Evolutionary conservation across 2,888 invertebrate species (phyloP).

Genomic region (Orthosia cruda): DNA sequence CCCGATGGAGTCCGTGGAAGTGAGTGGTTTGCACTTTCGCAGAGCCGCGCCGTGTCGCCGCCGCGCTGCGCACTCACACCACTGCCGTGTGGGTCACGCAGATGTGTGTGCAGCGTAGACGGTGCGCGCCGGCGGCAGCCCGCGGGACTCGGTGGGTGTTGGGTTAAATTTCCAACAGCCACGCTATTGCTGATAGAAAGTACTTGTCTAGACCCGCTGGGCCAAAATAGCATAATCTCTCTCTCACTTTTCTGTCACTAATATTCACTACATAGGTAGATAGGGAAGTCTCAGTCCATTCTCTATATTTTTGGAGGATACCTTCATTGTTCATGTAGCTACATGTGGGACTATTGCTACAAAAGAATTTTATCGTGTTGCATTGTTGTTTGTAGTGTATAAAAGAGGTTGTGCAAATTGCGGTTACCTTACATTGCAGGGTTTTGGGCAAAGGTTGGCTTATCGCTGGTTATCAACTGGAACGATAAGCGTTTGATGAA

Average conservation of each 20-base stretch:
- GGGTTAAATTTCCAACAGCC: too few relatives aligned
- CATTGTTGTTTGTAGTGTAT: slow-evolving; percentile 56
- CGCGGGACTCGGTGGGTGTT: too few relatives aligned
- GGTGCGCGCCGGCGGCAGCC: too few relatives aligned
- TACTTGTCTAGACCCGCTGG: too few relatives aligned
- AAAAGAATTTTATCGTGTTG: slow-evolving; percentile 38
- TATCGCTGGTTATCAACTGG: slow-evolving; percentile 3
- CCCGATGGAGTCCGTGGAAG: too few relatives aligned
- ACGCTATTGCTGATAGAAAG: too few relatives aligned
- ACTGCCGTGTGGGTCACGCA: too few relatives aligned
- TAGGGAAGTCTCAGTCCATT: not conserved
- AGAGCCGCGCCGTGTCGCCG: too few relatives aligned
- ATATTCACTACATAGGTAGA: not conserved
- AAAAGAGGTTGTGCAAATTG: slow-evolving; percentile 49
- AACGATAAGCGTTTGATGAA: slow-evolving; percentile 15
- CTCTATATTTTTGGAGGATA: not conserved
- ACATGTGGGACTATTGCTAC: slow-evolving; percentile 15
- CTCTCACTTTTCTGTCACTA: not conserved
- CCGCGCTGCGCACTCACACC: too few relatives aligned
- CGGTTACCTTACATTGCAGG: slow-evolving; percentile 1
- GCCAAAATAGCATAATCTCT: not conserved
- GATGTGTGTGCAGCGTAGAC: too few relatives aligned
- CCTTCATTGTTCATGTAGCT: not conserved
- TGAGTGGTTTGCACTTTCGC: too few relatives aligned
- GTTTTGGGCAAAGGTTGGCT: slow-evolving; percentile 31